phyloP scores from a whole-genome alignment of 2,797 vertebrate genomes.

The Ceyx erithaca region DNA sequence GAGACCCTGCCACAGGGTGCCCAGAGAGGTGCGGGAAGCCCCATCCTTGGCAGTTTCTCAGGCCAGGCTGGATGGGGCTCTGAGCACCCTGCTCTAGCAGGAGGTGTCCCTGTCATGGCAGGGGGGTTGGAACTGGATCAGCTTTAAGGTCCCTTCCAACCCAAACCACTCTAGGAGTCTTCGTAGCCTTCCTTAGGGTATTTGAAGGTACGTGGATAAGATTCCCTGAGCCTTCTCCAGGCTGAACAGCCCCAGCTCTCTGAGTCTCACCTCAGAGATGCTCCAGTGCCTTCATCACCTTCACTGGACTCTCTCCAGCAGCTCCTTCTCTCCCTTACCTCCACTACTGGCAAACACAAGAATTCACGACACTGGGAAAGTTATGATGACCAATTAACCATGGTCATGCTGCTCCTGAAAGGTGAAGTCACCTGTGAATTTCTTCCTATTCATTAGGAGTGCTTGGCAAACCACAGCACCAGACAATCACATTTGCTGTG shows the following conservation, averaged over 20 bases:
- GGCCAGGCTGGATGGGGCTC: no score
- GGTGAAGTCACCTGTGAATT: slow-evolving; percentile 56
- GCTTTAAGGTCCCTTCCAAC: no score
- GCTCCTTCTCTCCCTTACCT: not conserved
- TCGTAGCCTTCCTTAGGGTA: not conserved
- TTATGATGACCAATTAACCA: not conserved
- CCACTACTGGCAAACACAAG: not conserved
- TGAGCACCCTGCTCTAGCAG: no score
- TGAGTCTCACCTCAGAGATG: not conserved
- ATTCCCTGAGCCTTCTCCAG: not conserved
- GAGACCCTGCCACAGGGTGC: no score
- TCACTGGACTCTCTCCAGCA: not conserved
- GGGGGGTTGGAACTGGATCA: no score
- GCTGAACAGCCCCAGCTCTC: not conserved
- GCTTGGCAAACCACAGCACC: slow-evolving; percentile 49
- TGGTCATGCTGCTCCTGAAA: slow-evolving; percentile 5
- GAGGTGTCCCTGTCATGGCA: no score
- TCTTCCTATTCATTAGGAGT: slow-evolving; percentile 50
- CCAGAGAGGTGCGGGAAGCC: no score
- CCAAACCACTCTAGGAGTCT: no score
- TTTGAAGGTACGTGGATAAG: not conserved
- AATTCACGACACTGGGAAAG: not conserved
- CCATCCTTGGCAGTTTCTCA: no score
- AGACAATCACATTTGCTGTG: slow-evolving; percentile 50
- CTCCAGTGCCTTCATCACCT: not conserved